Base-by-base conservation (phyloP, 1,140 invertebrate genomes). In the Coboldia fuscipes region DNA sequence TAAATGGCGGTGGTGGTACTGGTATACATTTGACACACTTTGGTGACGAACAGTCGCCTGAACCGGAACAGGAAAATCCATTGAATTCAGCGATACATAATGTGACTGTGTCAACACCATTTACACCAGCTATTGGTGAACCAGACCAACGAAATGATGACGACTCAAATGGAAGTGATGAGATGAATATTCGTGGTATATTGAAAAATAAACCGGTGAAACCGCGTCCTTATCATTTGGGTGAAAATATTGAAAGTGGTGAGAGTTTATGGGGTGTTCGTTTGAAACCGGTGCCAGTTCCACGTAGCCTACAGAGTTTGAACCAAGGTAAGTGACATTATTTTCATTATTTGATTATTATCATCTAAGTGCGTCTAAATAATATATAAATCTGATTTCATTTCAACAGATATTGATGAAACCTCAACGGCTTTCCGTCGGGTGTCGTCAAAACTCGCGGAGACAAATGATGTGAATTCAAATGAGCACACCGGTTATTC, bases 141-240 rank as follows among this genome's bases (percentile, higher is more conserved):
- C 44, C 20, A 51, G 45, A 21, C 52, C 51, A 31, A 26, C 45
- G 44, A 31, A 53, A 45, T 33, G 56, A 60, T 4, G 52, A 60
- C 29, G 58, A 62, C 4, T 49, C 51, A 34, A 53, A 51, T 20
- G 54, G 60, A 28, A 49, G 46, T 10, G 55, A 57, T 36, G 56
- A 65, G 44, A 59, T 65, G 51, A 56, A 60, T 48, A 66, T 70
- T 42, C 65, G 68, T 41, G 67, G 72, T 40, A 75, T 75, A 54
- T 50, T 75, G 33, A 75, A 75, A 54, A 75, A 73, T 43, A 73
- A 72, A 54, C 69, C 69, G 22, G 56, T 66, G 8, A 73, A 73
- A 47, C 70, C 70, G 41, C 70, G 65, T 45, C 69, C 71, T 33
- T 74, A 72, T 54, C 62, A 70, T 45, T 53, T 75, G 38, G 70